Evolutionary conservation across 2,888 invertebrate species (phyloP).

Genomic region (Pollenia amentaria): DNA sequence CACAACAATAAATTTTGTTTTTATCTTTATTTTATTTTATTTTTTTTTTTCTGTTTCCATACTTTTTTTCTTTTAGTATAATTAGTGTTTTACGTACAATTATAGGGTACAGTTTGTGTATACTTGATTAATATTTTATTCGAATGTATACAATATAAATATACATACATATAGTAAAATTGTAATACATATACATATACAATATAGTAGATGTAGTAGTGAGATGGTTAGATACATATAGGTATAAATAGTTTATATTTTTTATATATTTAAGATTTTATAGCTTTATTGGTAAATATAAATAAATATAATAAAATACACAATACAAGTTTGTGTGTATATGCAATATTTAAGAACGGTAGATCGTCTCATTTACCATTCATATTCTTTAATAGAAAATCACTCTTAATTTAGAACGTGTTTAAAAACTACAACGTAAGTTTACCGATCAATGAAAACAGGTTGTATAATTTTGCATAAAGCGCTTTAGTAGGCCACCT

Average conservation of each 20-base stretch:
- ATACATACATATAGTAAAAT: background rate
- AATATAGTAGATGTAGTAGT: background rate
- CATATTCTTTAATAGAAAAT: background rate
- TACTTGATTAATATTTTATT: slow-evolving; percentile 31
- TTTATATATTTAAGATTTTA: too few relatives aligned
- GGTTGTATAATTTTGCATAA: too few relatives aligned
- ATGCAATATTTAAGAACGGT: background rate
- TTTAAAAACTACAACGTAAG: too few relatives aligned
- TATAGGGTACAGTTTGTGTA: slow-evolving; percentile 37
- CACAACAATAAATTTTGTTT: slow-evolving; percentile 65
- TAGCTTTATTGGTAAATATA: too few relatives aligned
- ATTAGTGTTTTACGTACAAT: slow-evolving; percentile 41
- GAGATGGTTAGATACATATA: too few relatives aligned
- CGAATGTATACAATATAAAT: slow-evolving; percentile 31
- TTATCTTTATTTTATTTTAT: background rate
- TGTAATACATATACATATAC: background rate
- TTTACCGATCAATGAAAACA: too few relatives aligned
- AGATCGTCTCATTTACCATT: background rate
- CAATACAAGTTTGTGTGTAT: too few relatives aligned
- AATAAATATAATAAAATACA: too few relatives aligned
- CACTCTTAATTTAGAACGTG: too few relatives aligned
- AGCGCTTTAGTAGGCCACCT: too few relatives aligned
- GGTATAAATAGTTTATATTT: too few relatives aligned
- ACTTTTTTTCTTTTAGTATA: background rate
- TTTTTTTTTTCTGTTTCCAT: slow-evolving; percentile 3